Base-by-base conservation (phyloP, 2,113 vertebrate genomes). In the Urocitellus parryii region DNA sequence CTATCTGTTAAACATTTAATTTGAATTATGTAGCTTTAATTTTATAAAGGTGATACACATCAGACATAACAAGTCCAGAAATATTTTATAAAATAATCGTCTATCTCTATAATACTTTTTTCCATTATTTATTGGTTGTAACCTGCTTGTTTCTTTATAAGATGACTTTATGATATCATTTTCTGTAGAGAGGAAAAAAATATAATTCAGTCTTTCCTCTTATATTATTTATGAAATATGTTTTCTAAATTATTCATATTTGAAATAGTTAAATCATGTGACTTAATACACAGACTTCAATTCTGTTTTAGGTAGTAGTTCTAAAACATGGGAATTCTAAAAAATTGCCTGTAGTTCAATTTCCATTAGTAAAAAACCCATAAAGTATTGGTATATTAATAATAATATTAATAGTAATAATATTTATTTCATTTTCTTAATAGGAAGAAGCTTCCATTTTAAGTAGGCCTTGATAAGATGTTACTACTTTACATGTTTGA, bases 131-230 rank as follows among this genome's bases (percentile, higher is more conserved):
- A 42, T 6, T 93, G 73, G 9, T 20, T 70, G 70, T 9, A 84
- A 39, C 32, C 34, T 56, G 16, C 70, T 73, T 32, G 80, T 86
- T 68, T 92, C n/a, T 63, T 89, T n/a, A 84, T 45, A 27, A 45
- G 58, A 70, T 56, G 68, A 51, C 73, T 42, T 65, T 98, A 96
- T 86, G n/a, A 13, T 67, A 58, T 70, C 29, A 53, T 68, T 88
- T 92, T 88, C 14, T 51, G 1, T 24, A 17, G 48, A 74, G 27
- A 82, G 29, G 37, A 58, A 34, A 65, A 67, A 74, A 87, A 61
- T 18, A 78, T 82, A 91, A 82, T 53, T 70, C 8, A 42, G 10
- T 83, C 8, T 83, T 88, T 70, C 17, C 10, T 73, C 16, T 88
- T 81, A 3, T 1, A 12, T 65, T 65, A 32, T 80, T 95, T 27